Evolutionary conservation across 2,888 invertebrate genomes (phyloP).

Genomic region (Cataglyphis altisquamis): DNA sequence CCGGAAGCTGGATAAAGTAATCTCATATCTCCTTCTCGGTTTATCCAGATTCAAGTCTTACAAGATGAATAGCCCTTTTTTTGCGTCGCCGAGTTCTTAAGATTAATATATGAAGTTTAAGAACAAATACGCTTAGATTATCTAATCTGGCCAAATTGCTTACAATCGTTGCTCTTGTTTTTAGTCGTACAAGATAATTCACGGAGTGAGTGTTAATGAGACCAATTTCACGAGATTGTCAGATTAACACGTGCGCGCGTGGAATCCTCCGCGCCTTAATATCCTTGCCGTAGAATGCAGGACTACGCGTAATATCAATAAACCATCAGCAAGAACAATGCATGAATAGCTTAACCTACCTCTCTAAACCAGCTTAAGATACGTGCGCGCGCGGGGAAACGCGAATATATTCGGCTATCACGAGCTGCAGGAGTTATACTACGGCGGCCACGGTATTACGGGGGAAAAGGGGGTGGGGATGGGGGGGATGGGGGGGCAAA

Average conservation of each 20-base stretch:
- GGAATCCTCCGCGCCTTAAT: conserved; percentile 37
- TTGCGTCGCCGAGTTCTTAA: not conserved
- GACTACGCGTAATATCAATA: conserved; percentile 66
- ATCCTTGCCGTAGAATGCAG: conserved; percentile 20
- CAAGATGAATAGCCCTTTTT: conserved; percentile 15
- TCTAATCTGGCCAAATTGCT: not conserved
- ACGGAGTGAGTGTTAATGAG: conserved; percentile 21
- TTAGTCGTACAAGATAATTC: not conserved
- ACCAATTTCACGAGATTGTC: conserved; percentile 37
- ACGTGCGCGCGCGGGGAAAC: conserved; percentile 41
- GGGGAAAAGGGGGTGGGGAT: not conserved
- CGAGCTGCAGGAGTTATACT: conserved; percentile 55
- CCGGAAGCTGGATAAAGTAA: conserved; percentile 45
- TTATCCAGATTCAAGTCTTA: conserved; percentile 29
- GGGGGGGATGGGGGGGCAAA: conserved; percentile 51
- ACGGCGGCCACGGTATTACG: conserved; percentile 65
- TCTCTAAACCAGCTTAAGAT: conserved; percentile 64
- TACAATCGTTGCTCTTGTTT: not conserved
- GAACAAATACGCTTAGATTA: not conserved
- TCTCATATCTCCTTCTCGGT: conserved; percentile 36
- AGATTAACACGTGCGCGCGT: conserved; percentile 25
- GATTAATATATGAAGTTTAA: conserved; percentile 28
- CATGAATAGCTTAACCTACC: conserved; percentile 63
- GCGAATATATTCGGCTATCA: conserved; percentile 61
- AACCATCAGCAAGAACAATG: conserved; percentile 62